These are phyloP conservation scores for Syngnathus rostellatus DNA, from an alignment of 2,797 vertebrate genomes.

Conservation along the genomic window DNA sequence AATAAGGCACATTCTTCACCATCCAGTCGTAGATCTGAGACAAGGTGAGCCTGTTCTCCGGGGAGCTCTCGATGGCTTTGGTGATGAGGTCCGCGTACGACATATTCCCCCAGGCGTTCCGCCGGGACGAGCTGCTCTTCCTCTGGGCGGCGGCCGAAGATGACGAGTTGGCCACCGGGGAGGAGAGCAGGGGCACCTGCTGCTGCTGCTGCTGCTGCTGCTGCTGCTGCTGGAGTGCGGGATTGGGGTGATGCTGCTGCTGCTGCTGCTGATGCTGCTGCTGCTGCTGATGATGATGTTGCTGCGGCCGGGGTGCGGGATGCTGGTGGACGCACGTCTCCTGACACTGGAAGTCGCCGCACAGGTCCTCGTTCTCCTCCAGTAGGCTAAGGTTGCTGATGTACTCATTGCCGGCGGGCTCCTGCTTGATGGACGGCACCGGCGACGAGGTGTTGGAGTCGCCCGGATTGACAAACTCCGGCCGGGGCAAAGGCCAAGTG, in stretches of 20 bases:
- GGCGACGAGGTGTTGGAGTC: conserved; percentile 87
- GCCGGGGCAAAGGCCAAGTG: conserved; percentile 93
- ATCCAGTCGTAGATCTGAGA: conserved; percentile 99
- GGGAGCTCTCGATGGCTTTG: conserved; percentile 93
- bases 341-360: conserved; percentile 78
- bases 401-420: conserved; percentile 74
- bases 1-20: conserved; percentile 94
- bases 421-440: conserved; percentile 78
- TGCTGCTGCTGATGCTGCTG: conserved; percentile 70
- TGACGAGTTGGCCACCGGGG: conserved; percentile 62
- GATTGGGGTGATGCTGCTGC: conserved; percentile 40
- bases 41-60: conserved; percentile 87
- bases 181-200: conserved; percentile 77
- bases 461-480: conserved; percentile 82
- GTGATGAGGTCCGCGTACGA: conserved; percentile 97
- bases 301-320: conserved; percentile 32
- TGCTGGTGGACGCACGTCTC: conserved; percentile 74
- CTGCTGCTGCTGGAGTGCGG: conserved; percentile 33
- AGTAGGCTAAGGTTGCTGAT: conserved; percentile 82
- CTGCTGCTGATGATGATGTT: conserved; percentile 50
- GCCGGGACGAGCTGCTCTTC: conserved; percentile 90
- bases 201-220: conserved; percentile 62
- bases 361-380: conserved; percentile 85
- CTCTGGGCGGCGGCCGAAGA: conserved; percentile 74
- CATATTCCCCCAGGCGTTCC: conserved; percentile 97